Base-by-base conservation (phyloP, 2,888 invertebrate species). In the Leucania comma region DNA sequence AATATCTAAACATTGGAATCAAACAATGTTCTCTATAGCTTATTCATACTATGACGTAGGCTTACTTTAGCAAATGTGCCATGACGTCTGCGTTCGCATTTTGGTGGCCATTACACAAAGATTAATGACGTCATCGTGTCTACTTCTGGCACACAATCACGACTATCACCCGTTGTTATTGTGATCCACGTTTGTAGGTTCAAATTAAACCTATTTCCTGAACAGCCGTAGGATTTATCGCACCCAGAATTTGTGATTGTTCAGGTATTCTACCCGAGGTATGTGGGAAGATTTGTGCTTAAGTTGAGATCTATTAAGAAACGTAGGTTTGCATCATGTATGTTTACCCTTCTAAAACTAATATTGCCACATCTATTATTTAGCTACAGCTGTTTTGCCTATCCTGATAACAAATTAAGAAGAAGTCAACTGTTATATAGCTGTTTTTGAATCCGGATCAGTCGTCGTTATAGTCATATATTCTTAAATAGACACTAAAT, bases 101-200 rank as follows among this genome's bases (percentile, higher is more conserved):
- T 86, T 88, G 89, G 90, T 83, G 87, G 89, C 91, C 92, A 93
- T 94, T 94, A 94, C 89, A 81, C 86, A 85, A 91, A 93, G 92
- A 94, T 95, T 93, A 92, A 95, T 93, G 94, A 91, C 92, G 90
- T 91, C 92, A 93, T 94, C 91, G 91, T 91, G 92, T 90, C 90
- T 91, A 87, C 86, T 85, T 81, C 83, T 85, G 82, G 86, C 87
- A 87, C 82, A 87, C 89, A 90, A 92, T 92, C 90, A 88, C 89
- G 82, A 84, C 84, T 83, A 81, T 82, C 82, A 83, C 17, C 84
- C 81, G 81, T 62, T 72, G 61, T 75, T 75, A 80, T 81, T 78
- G 79, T 75, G 74, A 80, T 75, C 56, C 68, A 72, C 71, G 67
- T 68, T 75, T 68, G 75, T 73, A 73, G 68, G 65, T 66, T 75